phyloP scores from a whole-genome alignment of 2,888 invertebrate species.

The Chloroclystis v-ata region DNA sequence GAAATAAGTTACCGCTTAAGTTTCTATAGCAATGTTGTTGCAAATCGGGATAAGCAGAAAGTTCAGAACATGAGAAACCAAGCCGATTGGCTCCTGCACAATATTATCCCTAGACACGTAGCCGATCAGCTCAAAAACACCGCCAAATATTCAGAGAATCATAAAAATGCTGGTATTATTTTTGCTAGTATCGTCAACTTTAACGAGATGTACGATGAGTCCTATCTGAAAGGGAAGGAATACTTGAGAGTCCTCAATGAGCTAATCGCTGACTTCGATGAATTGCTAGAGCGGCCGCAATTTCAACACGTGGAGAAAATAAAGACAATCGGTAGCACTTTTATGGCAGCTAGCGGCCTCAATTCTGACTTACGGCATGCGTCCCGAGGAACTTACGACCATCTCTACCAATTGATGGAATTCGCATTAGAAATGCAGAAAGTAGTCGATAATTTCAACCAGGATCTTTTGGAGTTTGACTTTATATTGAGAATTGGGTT shows the following conservation, averaged over 20 bases:
- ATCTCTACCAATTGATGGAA: constrained; percentile 92
- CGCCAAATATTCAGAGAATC: constrained; percentile 96
- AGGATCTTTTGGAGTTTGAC: constrained; percentile 93
- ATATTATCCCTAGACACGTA: constrained; percentile 97
- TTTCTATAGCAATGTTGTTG: constrained; percentile 94
- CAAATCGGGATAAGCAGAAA: constrained; percentile 90
- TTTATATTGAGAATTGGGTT: constrained; percentile 91
- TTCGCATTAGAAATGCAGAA: constrained; percentile 95
- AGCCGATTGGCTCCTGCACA: constrained; percentile 96
- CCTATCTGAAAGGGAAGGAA: constrained; percentile 95
- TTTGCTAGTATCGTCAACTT: constrained; percentile 98
- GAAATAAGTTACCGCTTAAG: constrained; percentile 95
- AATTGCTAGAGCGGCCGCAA: constrained; percentile 87
- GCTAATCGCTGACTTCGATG: constrained; percentile 97
- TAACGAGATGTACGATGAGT: constrained; percentile 98
- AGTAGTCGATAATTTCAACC: constrained; percentile 91
- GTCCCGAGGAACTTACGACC: constrained; percentile 84
- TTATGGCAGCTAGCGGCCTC: constrained; percentile 98
- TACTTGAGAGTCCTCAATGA: constrained; percentile 97
- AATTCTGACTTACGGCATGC: constrained; percentile 87
- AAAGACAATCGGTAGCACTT: constrained; percentile 97
- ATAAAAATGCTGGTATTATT: constrained; percentile 93
- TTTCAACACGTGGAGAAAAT: constrained; percentile 96
- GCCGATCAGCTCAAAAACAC: constrained; percentile 95
- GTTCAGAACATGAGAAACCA: constrained; percentile 96